phyloP scores from a whole-genome alignment of 2,888 invertebrate genomes.

The Xylocampa areola region DNA sequence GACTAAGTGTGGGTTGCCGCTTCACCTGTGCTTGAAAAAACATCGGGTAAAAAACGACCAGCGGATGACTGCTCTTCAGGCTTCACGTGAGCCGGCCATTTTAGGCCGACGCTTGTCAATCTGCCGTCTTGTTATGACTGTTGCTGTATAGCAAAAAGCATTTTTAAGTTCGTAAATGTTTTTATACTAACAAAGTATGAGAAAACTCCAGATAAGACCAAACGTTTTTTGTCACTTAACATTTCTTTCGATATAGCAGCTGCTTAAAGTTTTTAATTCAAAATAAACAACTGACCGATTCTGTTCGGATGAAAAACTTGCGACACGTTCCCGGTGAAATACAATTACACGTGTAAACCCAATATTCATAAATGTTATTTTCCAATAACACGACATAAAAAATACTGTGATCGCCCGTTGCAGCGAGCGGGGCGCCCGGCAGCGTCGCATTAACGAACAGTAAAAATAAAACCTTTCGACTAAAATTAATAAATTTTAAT shows the following conservation, averaged over 20 bases:
- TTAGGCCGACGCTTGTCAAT: slow-evolving; percentile 72
- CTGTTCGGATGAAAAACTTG: slow-evolving; percentile 24
- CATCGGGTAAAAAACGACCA: slow-evolving; percentile 73
- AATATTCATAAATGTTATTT: slow-evolving; percentile 57
- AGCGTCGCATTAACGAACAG: slow-evolving; percentile 65
- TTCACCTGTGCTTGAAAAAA: slow-evolving; percentile 87
- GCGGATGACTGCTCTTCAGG: slow-evolving; percentile 64
- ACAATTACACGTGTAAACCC: slow-evolving; percentile 46
- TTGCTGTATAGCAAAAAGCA: slow-evolving; percentile 73
- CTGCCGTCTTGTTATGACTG: slow-evolving; percentile 74
- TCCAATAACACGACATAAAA: slow-evolving; percentile 58
- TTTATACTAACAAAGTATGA: slow-evolving; percentile 64
- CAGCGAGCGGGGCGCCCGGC: slow-evolving; percentile 47
- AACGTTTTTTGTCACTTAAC: slow-evolving; percentile 52
- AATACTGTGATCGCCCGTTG: slow-evolving; percentile 49
- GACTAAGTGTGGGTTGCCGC: slow-evolving; percentile 87
- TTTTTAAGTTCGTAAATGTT: slow-evolving; percentile 70
- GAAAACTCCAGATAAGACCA: slow-evolving; percentile 64
- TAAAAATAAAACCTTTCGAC: slow-evolving; percentile 74
- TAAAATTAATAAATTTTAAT: slow-evolving; percentile 82
- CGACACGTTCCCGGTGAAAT: slow-evolving; percentile 31
- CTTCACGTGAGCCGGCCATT: slow-evolving; percentile 73
- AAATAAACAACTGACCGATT: slow-evolving; percentile 29
- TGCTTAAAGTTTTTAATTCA: slow-evolving; percentile 35
- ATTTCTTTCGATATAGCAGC: slow-evolving; percentile 38